Base-by-base conservation (phyloP, 1,140 invertebrate species). In the Lamellibrachia luymesi region DNA sequence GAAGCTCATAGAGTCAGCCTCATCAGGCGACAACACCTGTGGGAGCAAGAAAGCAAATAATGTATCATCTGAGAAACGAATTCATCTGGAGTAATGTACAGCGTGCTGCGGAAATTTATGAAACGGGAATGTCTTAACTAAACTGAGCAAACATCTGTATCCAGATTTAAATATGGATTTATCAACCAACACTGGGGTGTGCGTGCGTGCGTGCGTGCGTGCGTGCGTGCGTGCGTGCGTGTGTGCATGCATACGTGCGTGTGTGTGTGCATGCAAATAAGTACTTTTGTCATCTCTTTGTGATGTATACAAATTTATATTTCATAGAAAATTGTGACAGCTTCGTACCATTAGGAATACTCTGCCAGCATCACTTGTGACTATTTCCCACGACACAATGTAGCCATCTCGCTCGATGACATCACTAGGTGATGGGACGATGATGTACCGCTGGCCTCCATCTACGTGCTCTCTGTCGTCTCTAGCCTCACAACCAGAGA, bases 381-480 rank as follows among this genome's bases (percentile, higher is more conserved):
- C 50, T 10, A 93, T 38, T 49, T 92, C 64, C 93, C 93, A 93
- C 5, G 50, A 27, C 27, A 56, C 64, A 22, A 93, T 51, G 51
- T 64, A 64, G 17, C 93, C 93, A 64, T 93, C 93, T 51, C 6
- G 49, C 27, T 92, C 49, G 25, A 93, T 93, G 38, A 56, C 50
- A 8, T 92, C 90, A 49, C 49, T 22, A n/a, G 93, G 93, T 10
- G 92, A 92, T 17, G 93, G 93, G 17, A 93, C 49, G 49, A 93
- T 51, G 38, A 93, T 89, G 38, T 80, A 80, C 2, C 64, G 64
- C 2, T 80, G 8, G 2, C 64, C 17, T 80, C 64, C 17, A 22
- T 80, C 64, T 2, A 80, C 17, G 25, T 80, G 64, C 25, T 80
- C 8, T 17, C 64, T 8, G 64, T 80, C 17, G 1, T 10, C 64